These are phyloP conservation scores for Phortica variegata DNA, from an alignment of 1,140 invertebrate species.

Conservation along the genomic window DNA sequence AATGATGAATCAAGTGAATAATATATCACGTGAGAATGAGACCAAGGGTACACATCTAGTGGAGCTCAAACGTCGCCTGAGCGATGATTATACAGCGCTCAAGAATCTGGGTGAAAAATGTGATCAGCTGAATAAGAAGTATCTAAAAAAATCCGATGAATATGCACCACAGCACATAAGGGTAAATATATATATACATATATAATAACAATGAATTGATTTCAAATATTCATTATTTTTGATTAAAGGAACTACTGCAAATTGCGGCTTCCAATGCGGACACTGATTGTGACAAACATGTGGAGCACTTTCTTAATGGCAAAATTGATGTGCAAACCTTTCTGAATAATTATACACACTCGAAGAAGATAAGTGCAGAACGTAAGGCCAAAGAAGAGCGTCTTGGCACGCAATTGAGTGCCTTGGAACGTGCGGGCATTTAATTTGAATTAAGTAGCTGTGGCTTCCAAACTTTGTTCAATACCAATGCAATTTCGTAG, in stretches of 20 bases:
- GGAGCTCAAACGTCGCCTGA: slow-evolving; percentile 64
- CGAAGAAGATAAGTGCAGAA: slow-evolving; percentile 69
- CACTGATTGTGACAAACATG: slow-evolving; percentile 72
- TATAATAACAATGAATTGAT: neutral
- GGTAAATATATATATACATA: slow-evolving; percentile 56
- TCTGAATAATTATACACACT: slow-evolving; percentile 68
- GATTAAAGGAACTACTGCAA: slow-evolving; percentile 59
- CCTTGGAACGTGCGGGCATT: slow-evolving; percentile 65
- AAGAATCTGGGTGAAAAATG: slow-evolving; percentile 70
- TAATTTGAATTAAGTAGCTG: slow-evolving; percentile 17
- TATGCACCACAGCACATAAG: slow-evolving; percentile 74
- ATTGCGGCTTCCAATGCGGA: slow-evolving; percentile 69
- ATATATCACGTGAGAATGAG: slow-evolving; percentile 71
- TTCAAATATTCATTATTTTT: neutral
- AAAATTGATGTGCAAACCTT: slow-evolving; percentile 76
- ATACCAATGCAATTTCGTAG: too few species aligned
- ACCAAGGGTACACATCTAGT: slow-evolving; percentile 67
- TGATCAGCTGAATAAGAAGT: slow-evolving; percentile 67
- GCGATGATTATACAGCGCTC: slow-evolving; percentile 66
- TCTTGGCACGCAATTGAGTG: slow-evolving; percentile 70
- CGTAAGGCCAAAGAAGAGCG: slow-evolving; percentile 76
- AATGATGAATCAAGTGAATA: slow-evolving; percentile 70
- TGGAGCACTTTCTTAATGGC: slow-evolving; percentile 72
- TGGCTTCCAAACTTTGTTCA: too few species aligned
- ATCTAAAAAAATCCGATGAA: slow-evolving; percentile 70